These are phyloP conservation scores for Diarsia mendica DNA, from an alignment of 2,888 invertebrate species.

Conservation along the genomic window DNA sequence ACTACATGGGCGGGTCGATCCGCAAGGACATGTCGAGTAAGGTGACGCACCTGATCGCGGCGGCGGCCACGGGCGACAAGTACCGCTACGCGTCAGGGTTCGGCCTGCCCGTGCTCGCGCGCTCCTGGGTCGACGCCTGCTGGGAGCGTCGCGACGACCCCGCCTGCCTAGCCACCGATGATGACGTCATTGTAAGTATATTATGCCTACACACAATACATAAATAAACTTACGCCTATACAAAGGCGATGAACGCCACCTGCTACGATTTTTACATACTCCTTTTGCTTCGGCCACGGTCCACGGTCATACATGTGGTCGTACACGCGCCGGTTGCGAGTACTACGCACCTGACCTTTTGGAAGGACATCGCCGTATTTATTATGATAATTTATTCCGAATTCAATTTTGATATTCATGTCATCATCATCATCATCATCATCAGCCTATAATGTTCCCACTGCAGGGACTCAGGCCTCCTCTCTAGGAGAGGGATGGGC, in stretches of 20 bases:
- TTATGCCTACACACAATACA: background rate
- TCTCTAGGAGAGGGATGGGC: too few species aligned
- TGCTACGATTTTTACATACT: slow-evolving; percentile 7
- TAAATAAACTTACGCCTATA: slow-evolving; percentile 4
- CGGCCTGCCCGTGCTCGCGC: slow-evolving; percentile 96
- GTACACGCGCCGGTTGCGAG: background rate
- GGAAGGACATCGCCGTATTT: slow-evolving; percentile 15
- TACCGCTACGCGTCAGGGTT: slow-evolving; percentile 98
- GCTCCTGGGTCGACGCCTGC: slow-evolving; percentile 96
- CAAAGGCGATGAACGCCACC: slow-evolving; percentile 5
- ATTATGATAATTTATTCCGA: slow-evolving; percentile 12
- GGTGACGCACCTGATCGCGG: slow-evolving; percentile 98
- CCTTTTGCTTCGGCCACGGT: background rate
- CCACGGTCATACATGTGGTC: slow-evolving; percentile 3
- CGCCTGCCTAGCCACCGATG: slow-evolving; percentile 93
- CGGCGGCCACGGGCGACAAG: slow-evolving; percentile 96
- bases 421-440: too few species aligned
- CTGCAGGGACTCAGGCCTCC: too few species aligned
- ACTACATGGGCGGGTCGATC: slow-evolving; percentile 99
- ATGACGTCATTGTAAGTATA: slow-evolving; percentile 91
- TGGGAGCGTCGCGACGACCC: slow-evolving; percentile 95
- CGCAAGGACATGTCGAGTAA: slow-evolving; percentile 96
- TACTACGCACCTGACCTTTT: background rate
- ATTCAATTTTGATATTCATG: slow-evolving; percentile 10
- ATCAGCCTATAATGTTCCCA: too few species aligned